Percentiles rank a stretch among this genome's conserved stretches.
phyloP scores from a whole-genome alignment of 2,113 vertebrate species.

The Engystomops pustulosus region DNA sequence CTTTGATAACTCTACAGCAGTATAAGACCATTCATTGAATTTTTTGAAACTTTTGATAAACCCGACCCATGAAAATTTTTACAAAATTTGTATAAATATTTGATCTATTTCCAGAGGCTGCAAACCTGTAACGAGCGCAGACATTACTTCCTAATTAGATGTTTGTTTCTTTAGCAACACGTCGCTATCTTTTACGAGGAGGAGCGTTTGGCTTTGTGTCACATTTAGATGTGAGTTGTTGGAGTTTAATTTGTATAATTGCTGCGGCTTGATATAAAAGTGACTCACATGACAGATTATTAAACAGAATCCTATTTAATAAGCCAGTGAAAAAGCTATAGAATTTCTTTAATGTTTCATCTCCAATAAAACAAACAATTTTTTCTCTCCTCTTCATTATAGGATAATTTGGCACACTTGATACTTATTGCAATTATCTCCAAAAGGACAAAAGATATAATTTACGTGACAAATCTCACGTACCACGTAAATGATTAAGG shows the following conservation, averaged over 20 bases:
- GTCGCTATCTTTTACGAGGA: constrained; percentile 35
- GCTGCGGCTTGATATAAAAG: constrained; percentile 37
- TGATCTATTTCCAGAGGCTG: neutral
- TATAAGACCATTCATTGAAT: no score
- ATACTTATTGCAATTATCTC: constrained; percentile 53
- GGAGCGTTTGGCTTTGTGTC: constrained; percentile 23
- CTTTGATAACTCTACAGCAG: no score
- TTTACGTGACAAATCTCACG: constrained; percentile 8
- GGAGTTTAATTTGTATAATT: constrained; percentile 58
- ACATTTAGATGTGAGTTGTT: constrained; percentile 43
- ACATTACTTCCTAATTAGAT: constrained; percentile 25
- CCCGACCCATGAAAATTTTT: no score
- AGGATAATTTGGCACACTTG: constrained; percentile 43
- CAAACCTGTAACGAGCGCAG: neutral
- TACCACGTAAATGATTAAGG: constrained; percentile 25
- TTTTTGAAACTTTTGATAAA: no score
- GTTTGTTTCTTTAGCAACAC: constrained; percentile 42
- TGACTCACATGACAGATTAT: constrained; percentile 56
- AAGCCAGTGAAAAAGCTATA: constrained; percentile 40
- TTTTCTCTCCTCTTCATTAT: constrained; percentile 35
- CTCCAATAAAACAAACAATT: constrained; percentile 49
- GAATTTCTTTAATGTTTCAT: constrained; percentile 48
- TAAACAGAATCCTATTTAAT: constrained; percentile 48
- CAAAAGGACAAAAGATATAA: constrained; percentile 45
- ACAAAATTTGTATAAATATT: neutral